These are phyloP conservation scores for Noturus placidus DNA, from an alignment of 2,113 vertebrate genomes.

Conservation along the genomic window DNA sequence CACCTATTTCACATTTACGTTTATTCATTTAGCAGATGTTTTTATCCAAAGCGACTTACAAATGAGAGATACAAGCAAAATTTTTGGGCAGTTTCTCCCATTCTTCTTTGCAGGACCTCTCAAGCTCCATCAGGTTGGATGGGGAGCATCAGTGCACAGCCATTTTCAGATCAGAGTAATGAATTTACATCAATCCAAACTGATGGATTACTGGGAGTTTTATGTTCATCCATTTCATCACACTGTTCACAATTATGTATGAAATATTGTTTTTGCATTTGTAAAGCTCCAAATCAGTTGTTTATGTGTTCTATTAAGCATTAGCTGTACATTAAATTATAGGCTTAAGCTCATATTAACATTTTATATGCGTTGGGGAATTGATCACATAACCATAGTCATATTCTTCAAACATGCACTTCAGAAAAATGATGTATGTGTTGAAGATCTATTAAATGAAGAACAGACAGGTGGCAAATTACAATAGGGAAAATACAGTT, in stretches of 20 bases:
- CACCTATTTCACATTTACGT: too few relatives aligned
- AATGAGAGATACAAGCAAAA: too few relatives aligned
- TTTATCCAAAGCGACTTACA: too few relatives aligned
- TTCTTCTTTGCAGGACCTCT: too few relatives aligned
- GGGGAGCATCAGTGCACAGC: too few relatives aligned
- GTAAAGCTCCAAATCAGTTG: not conserved
- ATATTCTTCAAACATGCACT: not conserved
- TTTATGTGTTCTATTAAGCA: not conserved
- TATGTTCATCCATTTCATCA: not conserved
- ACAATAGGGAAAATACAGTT: not conserved
- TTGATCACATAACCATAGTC: not conserved
- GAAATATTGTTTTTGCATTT: not conserved
- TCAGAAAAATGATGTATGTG: not conserved
- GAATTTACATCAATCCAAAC: not conserved
- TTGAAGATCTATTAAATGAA: not conserved
- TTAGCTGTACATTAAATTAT: not conserved
- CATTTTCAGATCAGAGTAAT: too few relatives aligned
- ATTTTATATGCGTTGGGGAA: not conserved
- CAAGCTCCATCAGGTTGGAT: too few relatives aligned
- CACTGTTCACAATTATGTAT: not conserved
- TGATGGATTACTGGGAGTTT: not conserved
- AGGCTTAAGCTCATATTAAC: not conserved
- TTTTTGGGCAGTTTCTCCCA: too few relatives aligned
- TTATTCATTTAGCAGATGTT: too few relatives aligned
- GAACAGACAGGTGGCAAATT: not conserved